These are phyloP conservation scores for Chrysemys picta DNA, from an alignment of 2,113 vertebrate genomes.

Conservation along the genomic window DNA sequence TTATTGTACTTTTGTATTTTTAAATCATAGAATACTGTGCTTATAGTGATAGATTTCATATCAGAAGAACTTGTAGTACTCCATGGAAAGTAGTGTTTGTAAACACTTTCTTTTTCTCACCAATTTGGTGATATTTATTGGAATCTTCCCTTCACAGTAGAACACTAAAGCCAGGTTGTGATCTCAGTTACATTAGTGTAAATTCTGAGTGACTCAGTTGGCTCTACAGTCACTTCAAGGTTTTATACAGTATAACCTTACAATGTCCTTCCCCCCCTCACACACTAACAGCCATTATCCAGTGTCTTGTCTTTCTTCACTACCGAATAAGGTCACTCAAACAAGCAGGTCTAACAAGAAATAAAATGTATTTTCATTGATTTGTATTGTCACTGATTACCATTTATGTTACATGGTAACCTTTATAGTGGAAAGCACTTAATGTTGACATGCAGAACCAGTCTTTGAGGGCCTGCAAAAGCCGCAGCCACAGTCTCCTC, in stretches of 20 bases:
- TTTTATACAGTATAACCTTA: slow-evolving; percentile 35
- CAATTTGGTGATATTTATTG: slow-evolving; percentile 2
- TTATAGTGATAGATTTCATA: neutral
- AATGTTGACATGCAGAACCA: slow-evolving; percentile 82
- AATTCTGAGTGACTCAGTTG: slow-evolving; percentile 17
- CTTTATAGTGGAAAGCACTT: slow-evolving; percentile 78
- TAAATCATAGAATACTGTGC: slow-evolving; percentile 10
- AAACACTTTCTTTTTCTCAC: slow-evolving; percentile 19
- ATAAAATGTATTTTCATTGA: slow-evolving; percentile 79
- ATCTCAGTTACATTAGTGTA: neutral
- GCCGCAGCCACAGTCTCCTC: slow-evolving; percentile 56
- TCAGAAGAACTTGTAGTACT: neutral
- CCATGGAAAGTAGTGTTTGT: neutral
- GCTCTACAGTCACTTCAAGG: neutral
- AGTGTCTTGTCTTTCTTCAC: slow-evolving; percentile 56
- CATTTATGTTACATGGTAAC: slow-evolving; percentile 63
- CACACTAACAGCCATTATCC: neutral
- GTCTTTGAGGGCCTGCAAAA: slow-evolving; percentile 76
- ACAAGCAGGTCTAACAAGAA: slow-evolving; percentile 75
- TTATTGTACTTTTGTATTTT: neutral
- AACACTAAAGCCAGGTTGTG: neutral
- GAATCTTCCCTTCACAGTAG: neutral
- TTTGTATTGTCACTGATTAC: slow-evolving; percentile 68
- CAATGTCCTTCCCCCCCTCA: slow-evolving; percentile 19
- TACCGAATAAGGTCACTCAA: slow-evolving; percentile 73